Conservation (phyloP, 2,888 invertebrate species). For the Nemoura dubitans region DNA sequence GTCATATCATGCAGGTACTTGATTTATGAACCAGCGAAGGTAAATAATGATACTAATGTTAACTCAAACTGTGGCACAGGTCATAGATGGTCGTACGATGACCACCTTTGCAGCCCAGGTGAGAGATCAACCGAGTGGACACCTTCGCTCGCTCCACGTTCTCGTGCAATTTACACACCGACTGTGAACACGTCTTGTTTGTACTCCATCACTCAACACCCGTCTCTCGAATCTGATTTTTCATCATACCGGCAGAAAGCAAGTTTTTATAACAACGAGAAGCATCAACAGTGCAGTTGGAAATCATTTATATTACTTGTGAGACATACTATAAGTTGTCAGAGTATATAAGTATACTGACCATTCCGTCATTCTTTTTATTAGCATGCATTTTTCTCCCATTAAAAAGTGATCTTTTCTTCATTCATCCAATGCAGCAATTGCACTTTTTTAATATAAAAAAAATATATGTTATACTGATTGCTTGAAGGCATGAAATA, state of each 20-base stretch:
- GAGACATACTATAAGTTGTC: no score
- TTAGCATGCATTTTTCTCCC: background rate
- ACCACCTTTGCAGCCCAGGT: background rate
- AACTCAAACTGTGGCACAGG: background rate
- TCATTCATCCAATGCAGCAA: background rate
- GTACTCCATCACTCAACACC: background rate
- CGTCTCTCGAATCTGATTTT: no score
- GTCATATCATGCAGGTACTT: background rate
- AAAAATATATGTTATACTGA: background rate
- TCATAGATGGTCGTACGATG: background rate
- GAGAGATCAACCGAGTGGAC: background rate
- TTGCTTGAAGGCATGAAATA: background rate
- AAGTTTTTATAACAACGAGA: background rate
- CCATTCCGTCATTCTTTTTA: background rate
- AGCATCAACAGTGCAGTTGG: background rate
- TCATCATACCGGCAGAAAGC: no score
- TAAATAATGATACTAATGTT: background rate
- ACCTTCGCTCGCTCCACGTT: background rate
- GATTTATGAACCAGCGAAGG: background rate
- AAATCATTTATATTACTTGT: background rate
- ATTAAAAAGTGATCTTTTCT: background rate
- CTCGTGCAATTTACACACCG: background rate
- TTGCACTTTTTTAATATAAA: background rate
- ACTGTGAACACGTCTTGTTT: background rate
- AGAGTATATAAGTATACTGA: no score